Base-by-base conservation (phyloP, 1,140 invertebrate genomes). In the Orussus abietinus region DNA sequence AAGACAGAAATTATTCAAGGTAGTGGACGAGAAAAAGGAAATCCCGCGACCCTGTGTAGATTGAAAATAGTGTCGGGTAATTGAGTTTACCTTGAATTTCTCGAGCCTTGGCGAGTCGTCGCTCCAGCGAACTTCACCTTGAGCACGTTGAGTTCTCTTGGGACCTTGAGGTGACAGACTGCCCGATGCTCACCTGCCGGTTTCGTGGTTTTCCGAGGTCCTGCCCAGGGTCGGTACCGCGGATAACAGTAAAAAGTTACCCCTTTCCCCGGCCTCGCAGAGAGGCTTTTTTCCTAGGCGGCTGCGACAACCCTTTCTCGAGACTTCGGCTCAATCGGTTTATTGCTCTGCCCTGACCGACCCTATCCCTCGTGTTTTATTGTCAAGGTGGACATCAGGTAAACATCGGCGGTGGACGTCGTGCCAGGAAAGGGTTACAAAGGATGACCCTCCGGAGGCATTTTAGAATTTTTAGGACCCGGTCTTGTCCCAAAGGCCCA, bases 151-250 rank as follows among this genome's bases (percentile, higher is more conserved):
- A 58, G 49, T 52, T 55, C 30, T 45, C 51, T 38, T 35, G 29
- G 48, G 55, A 63, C 66, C 69, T 72, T 69, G 66, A 59, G 43
- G 35, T 29, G 12, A 41, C n/a, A 30, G 53, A 69, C 66, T 69
- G 60, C 29, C 39, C 25, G 22, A 33, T 38, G 39, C 45, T 61
- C 63, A 66, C 50, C 58, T 62, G 57, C 38, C 44, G 21, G 55
- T 57, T 57, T 57, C 51, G 52, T 59, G 58, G 57, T 60, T 66
- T 61, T 42, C 43, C 32, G 45, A 31, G 26, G 40, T 33, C 21
- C 38, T n/a, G 37, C 42, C 33, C 39, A 51, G 48, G 45, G 68
- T 64, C 63, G 53, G 43, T 38, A 42, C 19, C 13, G 19, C 30
- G 51, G 42, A 55, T 64, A 68, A 62, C 55, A 46, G 55, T 57